These are phyloP conservation scores for Onthophagus sagittarius DNA, from an alignment of 2,888 invertebrate species.

Conservation along the genomic window DNA sequence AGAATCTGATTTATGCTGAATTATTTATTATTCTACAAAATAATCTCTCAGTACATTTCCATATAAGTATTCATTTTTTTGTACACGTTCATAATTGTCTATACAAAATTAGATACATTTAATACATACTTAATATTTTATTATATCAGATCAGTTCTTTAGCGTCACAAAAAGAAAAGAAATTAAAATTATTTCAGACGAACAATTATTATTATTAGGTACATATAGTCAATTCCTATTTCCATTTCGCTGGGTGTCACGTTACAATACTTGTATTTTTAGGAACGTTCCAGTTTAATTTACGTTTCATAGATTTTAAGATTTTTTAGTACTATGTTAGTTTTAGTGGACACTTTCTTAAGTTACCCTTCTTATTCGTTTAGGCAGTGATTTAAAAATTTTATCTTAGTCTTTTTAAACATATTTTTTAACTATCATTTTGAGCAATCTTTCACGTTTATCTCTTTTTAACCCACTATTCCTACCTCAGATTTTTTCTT, in stretches of 20 bases:
- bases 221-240: conserved; percentile 38
- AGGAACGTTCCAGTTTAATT: conserved; percentile 4
- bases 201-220: conserved; percentile 22
- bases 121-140: conserved; percentile 11
- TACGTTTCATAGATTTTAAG: not conserved
- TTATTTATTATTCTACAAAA: conserved; percentile 5
- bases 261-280: not conserved
- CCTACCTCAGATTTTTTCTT: not conserved
- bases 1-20: not conserved
- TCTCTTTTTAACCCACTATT: not conserved
- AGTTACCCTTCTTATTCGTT: not conserved
- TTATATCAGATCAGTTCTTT: conserved; percentile 24
- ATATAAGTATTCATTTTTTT: not conserved
- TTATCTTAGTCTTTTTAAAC: not conserved
- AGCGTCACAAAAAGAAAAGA: not conserved
- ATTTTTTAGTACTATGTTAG: not conserved
- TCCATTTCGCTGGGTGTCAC: conserved; percentile 35
- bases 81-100: conserved; percentile 6
- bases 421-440: not conserved
- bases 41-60: conserved; percentile 5
- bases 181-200: conserved; percentile 14
- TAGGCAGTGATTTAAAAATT: conserved; percentile 9
- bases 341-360: not conserved
- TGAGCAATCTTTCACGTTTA: not conserved
- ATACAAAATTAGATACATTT: conserved; percentile 7